phyloP scores from a whole-genome alignment of 2,888 invertebrate species.

The Anaspis maculata region DNA sequence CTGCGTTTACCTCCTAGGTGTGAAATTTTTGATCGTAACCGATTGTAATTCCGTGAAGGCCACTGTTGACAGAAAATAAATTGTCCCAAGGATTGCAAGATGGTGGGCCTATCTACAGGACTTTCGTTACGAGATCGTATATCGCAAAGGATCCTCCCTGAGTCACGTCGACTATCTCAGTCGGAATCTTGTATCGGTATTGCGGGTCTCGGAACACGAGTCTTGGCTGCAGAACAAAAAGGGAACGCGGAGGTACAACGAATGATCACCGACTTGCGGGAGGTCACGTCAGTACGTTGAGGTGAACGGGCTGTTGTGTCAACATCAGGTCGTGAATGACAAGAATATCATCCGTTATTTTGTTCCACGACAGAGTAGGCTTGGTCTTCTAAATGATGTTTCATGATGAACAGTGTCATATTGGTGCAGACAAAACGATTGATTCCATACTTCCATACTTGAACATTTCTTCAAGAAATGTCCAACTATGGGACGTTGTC shows the following conservation, averaged over 20 bases:
- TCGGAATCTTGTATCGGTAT: conserved; percentile 6
- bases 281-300: no score
- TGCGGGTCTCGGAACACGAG: background rate
- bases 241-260: conserved; percentile 6
- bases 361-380: background rate
- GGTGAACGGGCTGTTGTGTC: background rate
- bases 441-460: no score
- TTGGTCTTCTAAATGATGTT: background rate
- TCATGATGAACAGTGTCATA: background rate
- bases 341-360: background rate
- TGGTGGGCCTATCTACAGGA: conserved; percentile 13
- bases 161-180: conserved; percentile 10
- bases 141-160: conserved; percentile 5
- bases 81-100: conserved; percentile 6
- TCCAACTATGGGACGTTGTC: no score
- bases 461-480: no score
- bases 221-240: conserved; percentile 6
- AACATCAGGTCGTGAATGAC: background rate
- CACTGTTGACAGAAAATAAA: conserved; percentile 9
- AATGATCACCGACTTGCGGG: no score
- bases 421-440: background rate
- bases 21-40: conserved; percentile 20
- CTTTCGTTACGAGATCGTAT: conserved; percentile 6
- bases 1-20: conserved; percentile 21
- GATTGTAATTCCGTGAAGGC: conserved; percentile 29